Percentiles rank a stretch among this genome's conserved stretches.
These are phyloP conservation scores for Macroramphosus scolopax DNA, from an alignment of 2,797 vertebrate species.

Conservation along the genomic window DNA sequence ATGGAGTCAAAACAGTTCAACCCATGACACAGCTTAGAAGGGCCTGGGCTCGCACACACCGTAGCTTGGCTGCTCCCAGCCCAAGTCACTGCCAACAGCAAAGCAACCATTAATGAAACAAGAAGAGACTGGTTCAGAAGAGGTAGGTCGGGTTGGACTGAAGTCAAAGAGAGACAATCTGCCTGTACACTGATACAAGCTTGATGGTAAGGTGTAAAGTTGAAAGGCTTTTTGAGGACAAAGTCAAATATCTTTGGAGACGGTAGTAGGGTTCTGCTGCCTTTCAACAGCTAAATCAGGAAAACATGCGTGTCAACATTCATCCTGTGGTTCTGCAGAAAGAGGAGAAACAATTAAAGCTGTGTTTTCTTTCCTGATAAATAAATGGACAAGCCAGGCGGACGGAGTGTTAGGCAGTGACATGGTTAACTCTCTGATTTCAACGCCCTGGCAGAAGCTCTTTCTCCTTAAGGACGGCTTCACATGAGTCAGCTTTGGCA, in stretches of 20 bases:
- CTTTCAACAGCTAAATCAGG: too few species aligned
- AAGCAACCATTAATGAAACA: conserved; percentile 41
- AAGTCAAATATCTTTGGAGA: too few species aligned
- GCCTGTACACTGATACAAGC: too few species aligned
- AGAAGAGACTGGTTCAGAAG: conserved; percentile 48
- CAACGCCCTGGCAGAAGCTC: conserved; percentile 21
- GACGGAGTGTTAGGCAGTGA: conserved; percentile 10
- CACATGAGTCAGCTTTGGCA: too few species aligned
- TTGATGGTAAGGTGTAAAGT: too few species aligned
- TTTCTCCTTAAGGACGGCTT: too few species aligned
- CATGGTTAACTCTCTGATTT: conserved; percentile 44
- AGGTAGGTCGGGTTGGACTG: background rate
- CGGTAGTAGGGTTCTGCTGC: too few species aligned
- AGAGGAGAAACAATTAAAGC: conserved; percentile 31
- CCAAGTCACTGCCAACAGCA: conserved; percentile 25
- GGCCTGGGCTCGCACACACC: conserved; percentile 6
- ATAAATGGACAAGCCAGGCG: conserved; percentile 43
- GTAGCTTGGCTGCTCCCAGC: conserved; percentile 15
- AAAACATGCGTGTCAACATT: too few species aligned
- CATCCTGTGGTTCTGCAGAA: background rate
- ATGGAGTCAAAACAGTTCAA: conserved; percentile 18
- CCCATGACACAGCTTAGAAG: conserved; percentile 43
- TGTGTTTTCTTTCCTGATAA: conserved; percentile 43
- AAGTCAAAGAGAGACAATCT: conserved; percentile 7
- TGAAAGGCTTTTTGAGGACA: too few species aligned